Percentiles rank a stretch among this genome's conserved stretches.
Evolutionary conservation across 2,113 vertebrate genomes (phyloP).

Genomic region (Ammodytes marinus): DNA sequence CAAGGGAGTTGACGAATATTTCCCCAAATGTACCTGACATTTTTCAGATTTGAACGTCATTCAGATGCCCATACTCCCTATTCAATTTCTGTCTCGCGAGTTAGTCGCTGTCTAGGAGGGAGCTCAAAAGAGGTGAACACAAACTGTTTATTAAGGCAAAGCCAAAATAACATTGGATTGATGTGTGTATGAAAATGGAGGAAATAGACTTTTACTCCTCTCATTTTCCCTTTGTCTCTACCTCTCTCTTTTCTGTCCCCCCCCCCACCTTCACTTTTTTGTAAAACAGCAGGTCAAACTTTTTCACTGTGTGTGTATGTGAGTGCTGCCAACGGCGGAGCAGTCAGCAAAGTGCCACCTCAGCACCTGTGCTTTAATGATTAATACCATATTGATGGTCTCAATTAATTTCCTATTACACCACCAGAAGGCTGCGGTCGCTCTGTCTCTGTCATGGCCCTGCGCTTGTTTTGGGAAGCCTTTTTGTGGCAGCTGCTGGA

Average conservation of each 20-base stretch:
- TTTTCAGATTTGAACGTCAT: constrained; percentile 57
- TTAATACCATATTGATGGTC: constrained; percentile 90
- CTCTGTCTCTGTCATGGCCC: constrained; percentile 84
- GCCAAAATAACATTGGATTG: constrained; percentile 51
- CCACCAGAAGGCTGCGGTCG: constrained; percentile 83
- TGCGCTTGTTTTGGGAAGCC: constrained; percentile 79
- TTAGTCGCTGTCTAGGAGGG: constrained; percentile 30
- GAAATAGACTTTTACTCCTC: constrained; percentile 20
- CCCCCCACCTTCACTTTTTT: constrained; percentile 45
- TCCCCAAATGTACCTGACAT: constrained; percentile 61
- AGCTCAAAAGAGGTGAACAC: constrained; percentile 16
- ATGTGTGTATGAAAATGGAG: constrained; percentile 27
- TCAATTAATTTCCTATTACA: constrained; percentile 90
- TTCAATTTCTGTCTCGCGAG: constrained; percentile 43
- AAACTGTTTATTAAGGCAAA: neutral
- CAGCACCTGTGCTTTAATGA: constrained; percentile 89
- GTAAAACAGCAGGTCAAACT: constrained; percentile 82
- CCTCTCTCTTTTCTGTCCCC: constrained; percentile 32
- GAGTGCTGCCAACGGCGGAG: constrained; percentile 73
- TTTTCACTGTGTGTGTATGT: constrained; percentile 65
- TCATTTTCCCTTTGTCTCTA: constrained; percentile 35
- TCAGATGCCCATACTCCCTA: constrained; percentile 32
- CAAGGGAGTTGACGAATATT: constrained; percentile 69
- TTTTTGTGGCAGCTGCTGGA: constrained; percentile 84
- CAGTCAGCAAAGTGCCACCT: constrained; percentile 85